Evolutionary conservation across 1,140 invertebrate species (phyloP), one percentile per base, ranked within the genome.

Genomic region (Eufriesea mexicana): DNA sequence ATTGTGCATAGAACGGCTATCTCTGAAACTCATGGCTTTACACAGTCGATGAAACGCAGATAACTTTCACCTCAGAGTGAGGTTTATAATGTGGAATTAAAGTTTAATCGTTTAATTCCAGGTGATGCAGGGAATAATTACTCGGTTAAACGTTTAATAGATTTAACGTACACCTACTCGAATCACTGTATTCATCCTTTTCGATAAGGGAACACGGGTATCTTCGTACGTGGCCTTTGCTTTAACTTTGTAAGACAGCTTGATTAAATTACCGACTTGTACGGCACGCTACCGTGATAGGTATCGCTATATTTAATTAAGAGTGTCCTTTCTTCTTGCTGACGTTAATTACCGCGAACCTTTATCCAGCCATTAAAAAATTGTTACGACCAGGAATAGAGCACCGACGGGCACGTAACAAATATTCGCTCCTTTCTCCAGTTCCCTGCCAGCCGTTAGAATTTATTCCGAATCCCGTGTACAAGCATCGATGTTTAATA

Each of bases 291-390:
- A 78, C 42, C 42, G 54, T 28, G 49, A 70, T 70, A 57, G 25
- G 62, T 49, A 78, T 78, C 51, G 76, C 64, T 78, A 70, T 78
- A 70, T 68, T 78, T 78, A 78, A 78, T 78, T 78, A 68, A 78
- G 51, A 78, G 64, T 67, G 51, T 78, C 62, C 51, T 68, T 68
- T 55, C 51, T 45, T 68, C 64, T 78, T 25, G 10, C 75, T 45
- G 49, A 77, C 49, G 23, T 35, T 77, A 77, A 77, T 77, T 77
- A 77, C 75, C 49, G 35, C 35, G 10, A n/a, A 45, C 61, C 61
- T 66, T 66, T 54, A 77, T n/a, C n/a, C 23, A 54, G 61, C 8
- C 20, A 45, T 77, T 77, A 42, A 66, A 77, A 66, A 77, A 77
- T 64, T 77, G 23, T 47, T n/a, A 14, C 28, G 20, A 25, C 23